Evolutionary conservation across 2,888 invertebrate species (phyloP), one percentile per base, ranked within the genome.

Genomic region (Atrina japonica): DNA sequence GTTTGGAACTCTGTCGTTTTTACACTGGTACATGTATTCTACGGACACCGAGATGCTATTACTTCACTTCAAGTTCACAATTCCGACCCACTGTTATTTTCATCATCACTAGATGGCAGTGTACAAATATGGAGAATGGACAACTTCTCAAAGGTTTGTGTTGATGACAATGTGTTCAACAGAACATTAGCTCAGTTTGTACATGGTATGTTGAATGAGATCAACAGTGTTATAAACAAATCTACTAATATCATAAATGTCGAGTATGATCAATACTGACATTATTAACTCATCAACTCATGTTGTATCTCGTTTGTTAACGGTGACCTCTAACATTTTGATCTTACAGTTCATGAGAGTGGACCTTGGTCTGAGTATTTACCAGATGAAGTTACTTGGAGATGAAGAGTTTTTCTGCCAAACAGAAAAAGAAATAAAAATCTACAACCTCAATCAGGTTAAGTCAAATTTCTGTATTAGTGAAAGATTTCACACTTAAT

Each of bases 81-180:
- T 6, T 78, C 49, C 9, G 85, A 88, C 45, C 83, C 85, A 0
- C 50, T 88, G 14, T 61, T 88, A 21, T 83, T 88, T 45, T 85
- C 87, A n/a, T 74, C 77, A 9, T 87, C 88, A 0, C 67, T 81
- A 49, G 87, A 88, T 72, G 86, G 86, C n/a, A 79, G 83, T 7
- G 76, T 88, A 11, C 74, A 81, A 27, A 77, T 88, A 18, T 88
- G 88, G 88, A 76, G 86, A 41, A 77, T 88, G 78, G 87, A 88
- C 64, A 87, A 80, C 23, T 82, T 87, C 40, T 83, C 84, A 60
- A 68, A 83, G 73, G 87, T 88, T 67, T 64, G 77, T n/a, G n/a
- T n/a, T n/a, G n/a, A n/a, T n/a, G n/a, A n/a, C n/a, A n/a, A n/a
- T n/a, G n/a, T n/a, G n/a, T n/a, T n/a, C n/a, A 79, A 40, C n/a